Evolutionary conservation across 2,113 vertebrate genomes (phyloP).

Genomic region (Protobothrops flavoviridis): DNA sequence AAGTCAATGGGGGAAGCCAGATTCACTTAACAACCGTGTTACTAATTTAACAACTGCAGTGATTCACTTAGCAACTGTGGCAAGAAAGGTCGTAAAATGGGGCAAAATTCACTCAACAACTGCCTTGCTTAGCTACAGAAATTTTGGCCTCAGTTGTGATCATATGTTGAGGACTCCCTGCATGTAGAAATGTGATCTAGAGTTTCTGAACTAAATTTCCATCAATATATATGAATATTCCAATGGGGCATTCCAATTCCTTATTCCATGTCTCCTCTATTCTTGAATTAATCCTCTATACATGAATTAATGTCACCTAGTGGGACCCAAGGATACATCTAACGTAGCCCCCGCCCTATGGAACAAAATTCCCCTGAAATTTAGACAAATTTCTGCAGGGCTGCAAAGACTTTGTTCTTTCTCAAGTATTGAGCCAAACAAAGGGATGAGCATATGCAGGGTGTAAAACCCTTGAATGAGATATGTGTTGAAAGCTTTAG

Average conservation of each 20-base stretch:
- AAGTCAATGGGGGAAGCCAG: neutral
- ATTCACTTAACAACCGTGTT: neutral
- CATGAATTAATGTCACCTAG: neutral
- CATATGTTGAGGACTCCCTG: neutral
- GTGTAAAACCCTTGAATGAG: neutral
- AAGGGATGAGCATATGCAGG: neutral
- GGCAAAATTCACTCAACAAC: neutral
- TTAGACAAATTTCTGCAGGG: neutral
- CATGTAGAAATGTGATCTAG: neutral
- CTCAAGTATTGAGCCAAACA: neutral
- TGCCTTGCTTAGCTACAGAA: neutral
- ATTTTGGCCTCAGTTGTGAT: neutral
- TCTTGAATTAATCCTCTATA: neutral
- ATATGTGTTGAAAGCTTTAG: neutral
- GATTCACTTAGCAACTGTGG: neutral
- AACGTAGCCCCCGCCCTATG: neutral
- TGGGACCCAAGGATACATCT: neutral
- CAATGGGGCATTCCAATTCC: neutral
- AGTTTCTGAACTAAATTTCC: neutral
- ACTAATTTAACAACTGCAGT: too few relatives aligned
- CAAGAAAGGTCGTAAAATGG: neutral
- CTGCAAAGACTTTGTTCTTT: neutral
- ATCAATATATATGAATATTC: neutral
- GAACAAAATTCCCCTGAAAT: neutral
- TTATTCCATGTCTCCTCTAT: neutral